phyloP scores from a whole-genome alignment of 2,888 invertebrate species.

The Operophtera brumata region DNA sequence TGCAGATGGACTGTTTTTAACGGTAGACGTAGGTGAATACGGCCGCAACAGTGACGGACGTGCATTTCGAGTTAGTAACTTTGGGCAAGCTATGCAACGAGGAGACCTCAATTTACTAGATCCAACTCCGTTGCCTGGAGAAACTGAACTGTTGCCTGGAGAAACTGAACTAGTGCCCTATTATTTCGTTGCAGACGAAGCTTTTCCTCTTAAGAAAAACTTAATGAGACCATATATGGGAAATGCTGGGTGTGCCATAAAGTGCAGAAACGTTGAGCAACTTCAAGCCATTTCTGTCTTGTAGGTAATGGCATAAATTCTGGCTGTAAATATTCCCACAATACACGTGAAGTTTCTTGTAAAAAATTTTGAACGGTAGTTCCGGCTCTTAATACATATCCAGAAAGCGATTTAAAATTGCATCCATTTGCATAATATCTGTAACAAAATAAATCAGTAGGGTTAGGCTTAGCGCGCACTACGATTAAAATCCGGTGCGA shows the following conservation, averaged over 20 bases:
- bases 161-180: conserved; percentile 14
- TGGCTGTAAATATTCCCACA: conserved; percentile 24
- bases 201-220: conserved; percentile 4
- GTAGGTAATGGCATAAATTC: conserved; percentile 19
- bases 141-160: conserved; percentile 15
- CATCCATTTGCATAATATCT: neutral
- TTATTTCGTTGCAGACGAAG: conserved; percentile 4
- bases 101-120: conserved; percentile 6
- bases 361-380: conserved; percentile 7
- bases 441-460: too few relatives aligned
- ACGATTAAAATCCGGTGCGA: too few relatives aligned
- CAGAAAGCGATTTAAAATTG: conserved; percentile 21
- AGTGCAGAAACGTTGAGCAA: conserved; percentile 15
- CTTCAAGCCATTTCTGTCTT: conserved; percentile 11
- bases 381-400: neutral
- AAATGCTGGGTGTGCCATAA: too few relatives aligned
- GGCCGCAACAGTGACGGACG: conserved; percentile 12
- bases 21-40: conserved; percentile 30
- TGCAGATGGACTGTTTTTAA: neutral
- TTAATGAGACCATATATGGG: too few relatives aligned
- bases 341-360: conserved; percentile 16
- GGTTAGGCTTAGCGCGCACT: too few relatives aligned
- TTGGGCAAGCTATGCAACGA: conserved; percentile 27
- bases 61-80: conserved; percentile 8
- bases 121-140: conserved; percentile 4